A percentile compares a stretch with the other conserved stretches of the same genome.
Conservation (phyloP, 2,113 vertebrate genomes). For the Oostethus manadensis region DNA sequence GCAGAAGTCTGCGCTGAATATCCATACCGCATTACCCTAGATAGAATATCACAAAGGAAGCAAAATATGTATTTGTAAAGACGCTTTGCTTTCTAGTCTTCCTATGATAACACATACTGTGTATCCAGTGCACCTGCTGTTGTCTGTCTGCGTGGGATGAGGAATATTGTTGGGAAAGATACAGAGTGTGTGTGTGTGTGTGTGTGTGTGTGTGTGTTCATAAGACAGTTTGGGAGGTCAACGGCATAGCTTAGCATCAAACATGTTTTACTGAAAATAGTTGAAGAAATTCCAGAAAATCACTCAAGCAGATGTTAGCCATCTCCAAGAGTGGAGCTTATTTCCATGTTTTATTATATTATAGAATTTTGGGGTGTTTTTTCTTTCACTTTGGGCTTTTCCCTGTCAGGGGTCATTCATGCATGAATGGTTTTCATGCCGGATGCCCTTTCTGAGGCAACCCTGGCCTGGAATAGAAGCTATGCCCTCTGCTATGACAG, state of each 20-base stretch:
- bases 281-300: slow-evolving; percentile 10
- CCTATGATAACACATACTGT: slow-evolving; percentile 31
- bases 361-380: too few species aligned
- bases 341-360: not conserved
- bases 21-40: slow-evolving; percentile 51
- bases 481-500: too few species aligned
- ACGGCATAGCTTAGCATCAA: not conserved
- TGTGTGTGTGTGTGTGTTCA: slow-evolving; percentile 4
- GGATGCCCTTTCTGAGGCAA: too few species aligned
- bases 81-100: slow-evolving; percentile 40
- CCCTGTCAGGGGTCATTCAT: too few species aligned
- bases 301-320: not conserved
- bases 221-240: slow-evolving; percentile 4
- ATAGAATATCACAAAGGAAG: slow-evolving; percentile 44
- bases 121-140: slow-evolving; percentile 41
- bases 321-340: not conserved
- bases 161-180: slow-evolving; percentile 8
- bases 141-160: slow-evolving; percentile 28
- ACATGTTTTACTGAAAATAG: not conserved
- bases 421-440: too few species aligned
- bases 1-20: slow-evolving; percentile 55
- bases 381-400: too few species aligned
- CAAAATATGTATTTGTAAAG: slow-evolving; percentile 41
- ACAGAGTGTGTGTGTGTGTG: slow-evolving; percentile 6
- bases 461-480: too few species aligned